Evolutionary conservation across 64 coral and sea anemone species (phyloP).

Genomic region (Pocillopora damicornis): DNA sequence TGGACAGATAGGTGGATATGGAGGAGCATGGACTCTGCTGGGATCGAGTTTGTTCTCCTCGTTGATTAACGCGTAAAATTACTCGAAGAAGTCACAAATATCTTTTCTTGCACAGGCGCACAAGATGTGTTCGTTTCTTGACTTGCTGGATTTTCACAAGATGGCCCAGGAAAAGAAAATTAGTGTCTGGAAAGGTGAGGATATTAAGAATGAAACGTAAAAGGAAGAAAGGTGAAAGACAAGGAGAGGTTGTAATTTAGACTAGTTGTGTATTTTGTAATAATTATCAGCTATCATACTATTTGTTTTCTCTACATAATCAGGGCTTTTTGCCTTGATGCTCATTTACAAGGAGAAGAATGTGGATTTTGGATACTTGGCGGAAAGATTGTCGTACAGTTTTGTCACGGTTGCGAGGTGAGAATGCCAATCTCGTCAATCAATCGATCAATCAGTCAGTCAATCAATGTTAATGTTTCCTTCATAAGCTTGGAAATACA

Average conservation of each 20-base stretch:
- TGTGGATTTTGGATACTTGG: conserved; percentile 63
- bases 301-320: background rate
- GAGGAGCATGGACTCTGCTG: no score
- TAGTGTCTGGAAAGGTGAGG: conserved; percentile 78
- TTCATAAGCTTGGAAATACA: no score
- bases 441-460: background rate
- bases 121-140: conserved; percentile 96
- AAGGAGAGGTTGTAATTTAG: background rate
- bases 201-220: no score
- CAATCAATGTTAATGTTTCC: background rate
- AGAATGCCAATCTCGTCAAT: background rate
- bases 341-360: conserved; percentile 85
- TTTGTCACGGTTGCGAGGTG: conserved; percentile 39
- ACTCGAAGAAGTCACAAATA: background rate
- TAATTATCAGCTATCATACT: background rate
- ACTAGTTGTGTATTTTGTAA: background rate
- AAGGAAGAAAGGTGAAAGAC: background rate
- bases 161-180: conserved; percentile 60
- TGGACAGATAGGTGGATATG: no score
- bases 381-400: conserved; percentile 56
- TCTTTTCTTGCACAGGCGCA: conserved; percentile 55
- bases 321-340: conserved; percentile 84
- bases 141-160: conserved; percentile 74
- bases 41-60: no score
- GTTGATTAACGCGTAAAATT: no score